A percentile compares a stretch with the other conserved stretches of the same genome.
Conservation (phyloP, 1,140 invertebrate species). For the Dolichoris vasculosae region DNA sequence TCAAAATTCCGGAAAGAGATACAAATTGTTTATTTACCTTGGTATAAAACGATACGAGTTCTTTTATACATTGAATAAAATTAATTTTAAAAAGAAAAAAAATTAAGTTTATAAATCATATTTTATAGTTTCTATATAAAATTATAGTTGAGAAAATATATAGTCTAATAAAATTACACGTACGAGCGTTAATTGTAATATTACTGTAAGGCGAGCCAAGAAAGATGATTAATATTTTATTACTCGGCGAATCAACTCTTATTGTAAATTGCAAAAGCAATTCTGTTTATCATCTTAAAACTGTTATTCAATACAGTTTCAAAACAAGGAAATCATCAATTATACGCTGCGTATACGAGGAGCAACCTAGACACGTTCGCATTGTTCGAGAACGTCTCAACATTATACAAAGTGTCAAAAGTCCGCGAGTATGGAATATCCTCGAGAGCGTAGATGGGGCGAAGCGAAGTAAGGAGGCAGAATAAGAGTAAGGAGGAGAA, state of each 20-base stretch:
- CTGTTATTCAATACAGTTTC: not conserved
- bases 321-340: conserved; percentile 25
- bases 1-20: not conserved
- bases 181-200: not conserved
- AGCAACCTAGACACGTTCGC: conserved; percentile 7
- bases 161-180: not conserved
- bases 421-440: conserved; percentile 8
- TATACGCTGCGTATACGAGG: not conserved
- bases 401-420: conserved; percentile 43
- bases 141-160: not conserved
- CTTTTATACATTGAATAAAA: not conserved
- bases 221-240: conserved; percentile 4
- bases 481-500: not conserved
- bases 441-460: conserved; percentile 19
- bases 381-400: conserved; percentile 22
- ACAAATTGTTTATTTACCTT: not conserved
- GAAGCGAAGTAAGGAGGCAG: not conserved
- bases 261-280: not conserved
- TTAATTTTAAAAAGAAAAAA: not conserved
- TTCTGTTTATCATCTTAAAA: not conserved
- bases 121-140: not conserved
- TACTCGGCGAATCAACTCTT: not conserved
- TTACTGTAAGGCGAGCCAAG: not conserved
- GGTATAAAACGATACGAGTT: not conserved
- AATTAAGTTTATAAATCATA: not conserved